These are phyloP conservation scores for Acrocephalus kingi DNA, from an alignment of 2,113 vertebrate genomes.

Conservation along the genomic window DNA sequence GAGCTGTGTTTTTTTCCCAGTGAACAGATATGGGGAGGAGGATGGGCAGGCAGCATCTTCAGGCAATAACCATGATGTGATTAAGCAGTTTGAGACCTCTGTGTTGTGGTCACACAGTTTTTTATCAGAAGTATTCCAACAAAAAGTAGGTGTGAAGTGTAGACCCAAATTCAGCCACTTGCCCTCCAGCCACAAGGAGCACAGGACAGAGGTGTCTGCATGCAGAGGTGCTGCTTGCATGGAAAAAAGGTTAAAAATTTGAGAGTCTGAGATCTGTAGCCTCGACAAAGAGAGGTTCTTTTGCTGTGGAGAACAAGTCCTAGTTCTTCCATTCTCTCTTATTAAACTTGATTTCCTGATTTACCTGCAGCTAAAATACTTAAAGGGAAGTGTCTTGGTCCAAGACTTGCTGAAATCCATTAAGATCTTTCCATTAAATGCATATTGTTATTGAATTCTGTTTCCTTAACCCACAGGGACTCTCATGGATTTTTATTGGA, in stretches of 20 bases:
- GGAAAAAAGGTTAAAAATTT: neutral
- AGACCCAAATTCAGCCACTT: conserved; percentile 71
- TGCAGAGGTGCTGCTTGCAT: conserved; percentile 74
- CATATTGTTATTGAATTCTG: neutral
- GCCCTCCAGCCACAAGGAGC: conserved; percentile 73
- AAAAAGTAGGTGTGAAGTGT: conserved; percentile 9
- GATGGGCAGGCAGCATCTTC: conserved; percentile 76
- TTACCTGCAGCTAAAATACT: neutral
- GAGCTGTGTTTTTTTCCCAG: conserved; percentile 58
- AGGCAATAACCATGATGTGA: conserved; percentile 80
- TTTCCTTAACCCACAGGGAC: neutral
- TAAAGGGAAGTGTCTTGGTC: neutral
- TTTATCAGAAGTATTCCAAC: conserved; percentile 1
- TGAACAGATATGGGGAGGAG: conserved; percentile 76
- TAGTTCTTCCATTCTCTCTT: neutral
- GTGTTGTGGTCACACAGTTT: conserved; percentile 83
- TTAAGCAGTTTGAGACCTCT: conserved; percentile 85
- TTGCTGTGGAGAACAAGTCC: neutral
- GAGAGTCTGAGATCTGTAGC: neutral
- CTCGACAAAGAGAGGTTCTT: neutral
- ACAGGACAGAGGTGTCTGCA: conserved; percentile 75
- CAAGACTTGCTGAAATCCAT: neutral
- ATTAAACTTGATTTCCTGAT: neutral
- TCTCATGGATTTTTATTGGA: neutral
- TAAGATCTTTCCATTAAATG: neutral